Evolutionary conservation across 2,113 vertebrate genomes (phyloP).

Genomic region (cattle (Bos taurus)): DNA sequence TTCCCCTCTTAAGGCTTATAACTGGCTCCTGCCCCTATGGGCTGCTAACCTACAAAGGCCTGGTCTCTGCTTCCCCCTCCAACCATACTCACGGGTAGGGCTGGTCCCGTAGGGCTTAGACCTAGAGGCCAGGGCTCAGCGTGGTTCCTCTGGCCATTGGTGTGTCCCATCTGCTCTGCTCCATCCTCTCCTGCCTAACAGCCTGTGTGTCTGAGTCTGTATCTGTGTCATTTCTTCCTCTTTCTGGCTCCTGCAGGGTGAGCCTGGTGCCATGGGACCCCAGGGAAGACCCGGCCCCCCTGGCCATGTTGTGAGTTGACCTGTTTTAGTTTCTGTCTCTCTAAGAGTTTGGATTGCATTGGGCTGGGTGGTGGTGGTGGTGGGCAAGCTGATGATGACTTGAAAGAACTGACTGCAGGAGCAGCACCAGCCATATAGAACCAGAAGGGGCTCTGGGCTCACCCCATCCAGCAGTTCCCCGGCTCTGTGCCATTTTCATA

Average conservation of each 20-base stretch:
- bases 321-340: rapidly evolving
- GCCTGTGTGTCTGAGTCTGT: rapidly evolving
- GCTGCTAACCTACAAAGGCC: neutral
- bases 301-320: conserved; percentile 88
- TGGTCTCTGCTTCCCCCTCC: neutral
- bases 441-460: neutral
- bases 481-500: neutral
- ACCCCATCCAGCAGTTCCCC: neutral
- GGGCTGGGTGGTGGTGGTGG: neutral
- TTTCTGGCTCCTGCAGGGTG: conserved; percentile 83
- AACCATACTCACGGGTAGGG: rapidly evolving
- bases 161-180: neutral
- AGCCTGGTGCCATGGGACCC: conserved; percentile 90
- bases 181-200: neutral
- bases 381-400: neutral
- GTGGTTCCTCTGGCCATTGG: rapidly evolving
- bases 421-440: rapidly evolving
- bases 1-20: neutral
- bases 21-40: neutral
- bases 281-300: conserved; percentile 91
- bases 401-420: neutral
- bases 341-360: rapidly evolving
- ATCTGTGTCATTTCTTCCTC: neutral
- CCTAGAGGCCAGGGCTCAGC: neutral
- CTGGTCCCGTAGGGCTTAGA: neutral